phyloP scores from a whole-genome alignment of 1,140 invertebrate species.

The Penaeus indicus region DNA sequence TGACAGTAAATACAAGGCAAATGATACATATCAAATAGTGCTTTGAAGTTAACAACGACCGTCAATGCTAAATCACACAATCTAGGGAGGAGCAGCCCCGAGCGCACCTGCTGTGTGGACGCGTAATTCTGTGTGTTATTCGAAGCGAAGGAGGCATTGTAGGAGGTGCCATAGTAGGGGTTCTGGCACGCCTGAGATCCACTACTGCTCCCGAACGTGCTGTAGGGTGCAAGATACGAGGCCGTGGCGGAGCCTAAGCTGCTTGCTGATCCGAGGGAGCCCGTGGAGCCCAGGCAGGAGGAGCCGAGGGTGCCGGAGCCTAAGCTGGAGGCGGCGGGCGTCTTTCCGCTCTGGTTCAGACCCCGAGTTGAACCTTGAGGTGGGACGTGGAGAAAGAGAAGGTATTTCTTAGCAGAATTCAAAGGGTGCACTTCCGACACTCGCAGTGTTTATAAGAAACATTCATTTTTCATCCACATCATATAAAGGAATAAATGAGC shows the following conservation, averaged over 20 bases:
- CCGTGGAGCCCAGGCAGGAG: conserved; percentile 61
- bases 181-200: conserved; percentile 62
- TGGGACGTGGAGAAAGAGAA: not conserved
- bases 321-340: conserved; percentile 23
- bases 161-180: conserved; percentile 64
- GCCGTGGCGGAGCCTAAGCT: conserved; percentile 61
- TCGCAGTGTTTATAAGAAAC: not conserved
- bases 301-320: conserved; percentile 51
- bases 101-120: conserved; percentile 59
- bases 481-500: not conserved
- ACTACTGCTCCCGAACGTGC: conserved; percentile 57
- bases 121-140: conserved; percentile 55
- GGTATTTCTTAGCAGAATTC: not conserved
- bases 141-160: conserved; percentile 61
- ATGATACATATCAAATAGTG: no score
- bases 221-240: conserved; percentile 63
- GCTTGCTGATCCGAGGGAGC: conserved; percentile 58
- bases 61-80: no score
- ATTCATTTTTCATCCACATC: not conserved
- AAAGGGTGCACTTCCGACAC: not conserved
- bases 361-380: conserved; percentile 52
- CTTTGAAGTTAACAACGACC: no score
- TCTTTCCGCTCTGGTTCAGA: conserved; percentile 56
- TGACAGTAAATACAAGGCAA: no score
- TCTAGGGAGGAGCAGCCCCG: not conserved